These are phyloP conservation scores for Steromphala cineraria DNA, from an alignment of 2,888 invertebrate species.

Conservation along the genomic window DNA sequence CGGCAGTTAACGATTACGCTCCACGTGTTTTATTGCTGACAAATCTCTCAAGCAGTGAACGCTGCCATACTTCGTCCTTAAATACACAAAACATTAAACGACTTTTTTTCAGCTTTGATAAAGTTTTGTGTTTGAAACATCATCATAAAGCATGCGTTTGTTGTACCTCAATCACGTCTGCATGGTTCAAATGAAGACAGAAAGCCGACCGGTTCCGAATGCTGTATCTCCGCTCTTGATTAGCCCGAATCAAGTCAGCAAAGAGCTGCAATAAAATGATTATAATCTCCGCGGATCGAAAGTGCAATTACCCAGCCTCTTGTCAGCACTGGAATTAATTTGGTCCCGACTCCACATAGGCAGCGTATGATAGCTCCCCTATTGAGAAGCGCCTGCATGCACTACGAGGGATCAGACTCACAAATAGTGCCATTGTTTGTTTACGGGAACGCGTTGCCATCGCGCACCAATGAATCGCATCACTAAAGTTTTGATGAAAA, in stretches of 20 bases:
- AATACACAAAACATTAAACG: too few species aligned
- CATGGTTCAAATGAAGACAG: not conserved
- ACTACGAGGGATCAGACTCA: not conserved
- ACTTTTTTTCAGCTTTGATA: too few species aligned
- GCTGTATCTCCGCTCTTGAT: not conserved
- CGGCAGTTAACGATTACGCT: not conserved
- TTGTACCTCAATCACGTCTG: not conserved
- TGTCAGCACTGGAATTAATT: not conserved
- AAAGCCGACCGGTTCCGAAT: not conserved
- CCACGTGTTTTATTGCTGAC: not conserved
- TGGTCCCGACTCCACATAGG: not conserved
- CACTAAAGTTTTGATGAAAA: constrained; percentile 10
- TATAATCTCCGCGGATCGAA: constrained; percentile 2
- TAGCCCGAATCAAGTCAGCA: not conserved
- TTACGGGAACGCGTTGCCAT: not conserved
- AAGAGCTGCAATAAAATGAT: constrained; percentile 10
- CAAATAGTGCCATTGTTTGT: constrained; percentile 2
- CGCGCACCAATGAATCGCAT: constrained; percentile 2
- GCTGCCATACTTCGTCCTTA: too few species aligned
- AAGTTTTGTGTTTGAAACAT: not conserved
- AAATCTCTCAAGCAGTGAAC: not conserved
- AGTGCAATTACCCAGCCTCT: constrained; percentile 1
- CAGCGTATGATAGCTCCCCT: not conserved
- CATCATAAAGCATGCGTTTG: not conserved
- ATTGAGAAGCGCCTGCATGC: not conserved